Conservation (phyloP, 2,113 vertebrate species). For the Collichthys lucidus region DNA sequence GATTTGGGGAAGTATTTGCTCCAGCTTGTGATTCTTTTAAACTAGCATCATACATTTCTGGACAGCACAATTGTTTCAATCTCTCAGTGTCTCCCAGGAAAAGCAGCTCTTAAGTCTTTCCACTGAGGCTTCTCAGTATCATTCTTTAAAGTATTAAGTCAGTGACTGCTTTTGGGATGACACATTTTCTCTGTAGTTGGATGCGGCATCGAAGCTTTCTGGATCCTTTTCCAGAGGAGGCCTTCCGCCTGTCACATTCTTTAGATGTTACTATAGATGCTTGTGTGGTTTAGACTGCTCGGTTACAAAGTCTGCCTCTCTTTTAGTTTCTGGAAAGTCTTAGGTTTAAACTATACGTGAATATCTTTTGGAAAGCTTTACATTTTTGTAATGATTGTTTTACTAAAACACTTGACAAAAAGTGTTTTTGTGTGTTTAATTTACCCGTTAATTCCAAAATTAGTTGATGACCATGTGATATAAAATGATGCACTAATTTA, state of each 20-base stretch:
- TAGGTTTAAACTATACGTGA: constrained; percentile 10
- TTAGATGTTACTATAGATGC: neutral
- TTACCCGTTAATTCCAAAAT: neutral
- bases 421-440: neutral
- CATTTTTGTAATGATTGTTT: neutral
- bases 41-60: constrained; percentile 4
- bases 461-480: neutral
- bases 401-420: constrained; percentile 28
- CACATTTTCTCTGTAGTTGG: neutral
- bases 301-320: neutral
- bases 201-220: neutral
- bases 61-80: neutral
- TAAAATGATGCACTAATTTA: neutral
- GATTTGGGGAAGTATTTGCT: constrained; percentile 8
- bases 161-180: constrained; percentile 15
- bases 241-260: constrained; percentile 1
- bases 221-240: neutral
- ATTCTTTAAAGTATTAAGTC: constrained; percentile 11
- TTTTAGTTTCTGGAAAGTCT: neutral
- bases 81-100: neutral
- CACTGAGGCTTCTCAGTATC: neutral
- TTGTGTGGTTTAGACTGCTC: neutral
- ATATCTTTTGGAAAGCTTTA: constrained; percentile 8
- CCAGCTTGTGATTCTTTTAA: constrained; percentile 4
- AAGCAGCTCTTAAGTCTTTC: constrained; percentile 13